Evolutionary conservation across 2,113 vertebrate genomes (phyloP), one percentile per base, ranked within the genome.

Genomic region (Gallinago jamesoni): DNA sequence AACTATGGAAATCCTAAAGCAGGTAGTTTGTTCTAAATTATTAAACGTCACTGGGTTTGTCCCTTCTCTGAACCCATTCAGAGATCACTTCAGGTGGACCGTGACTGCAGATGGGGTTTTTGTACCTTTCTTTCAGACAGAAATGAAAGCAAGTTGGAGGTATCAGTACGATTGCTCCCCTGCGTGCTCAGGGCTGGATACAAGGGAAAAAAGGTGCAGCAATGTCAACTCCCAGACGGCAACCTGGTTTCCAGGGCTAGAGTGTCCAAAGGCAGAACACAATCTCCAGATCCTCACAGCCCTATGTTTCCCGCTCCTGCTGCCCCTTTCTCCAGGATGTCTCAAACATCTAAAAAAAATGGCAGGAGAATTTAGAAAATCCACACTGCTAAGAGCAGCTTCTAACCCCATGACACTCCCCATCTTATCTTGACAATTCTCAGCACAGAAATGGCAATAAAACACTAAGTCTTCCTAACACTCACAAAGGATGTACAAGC

Each of bases 391-490:
- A 78, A 84, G 37, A 72, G 25, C 48, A 12, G 17, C 20, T 84
- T 91, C 47, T 41, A 74, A 57, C 22, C 22, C n/a, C 22, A 20
- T 37, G 41, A 57, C 77, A 89, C 31, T 35, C 37, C 11, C 6
- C 37, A 41, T 16, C 23, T 67, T 57, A 52, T 10, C 33, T 11
- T 47, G 23, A 14, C 56, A 70, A 55, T 41, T 24, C 37, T 10
- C 56, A 78, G 25, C 17, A 52, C 18, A 68, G 52, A 81, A 75
- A 78, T 8, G 10, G 7, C 31, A 67, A 9, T 12, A 27, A 59
- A 48, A 50, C 13, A 4, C 13, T 9, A 53, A 9, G 13, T 41
- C 53, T 30, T 53, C 28, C 16, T 0, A 0, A 15, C 0, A 2
- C 70, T 48, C 39, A 39, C n/a, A 56, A 45, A 72, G 18, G 30